A percentile compares a stretch with the other conserved stretches of the same genome.
Evolutionary conservation across 2,113 vertebrate species (phyloP).

Genomic region (Ailuropoda melanoleuca): DNA sequence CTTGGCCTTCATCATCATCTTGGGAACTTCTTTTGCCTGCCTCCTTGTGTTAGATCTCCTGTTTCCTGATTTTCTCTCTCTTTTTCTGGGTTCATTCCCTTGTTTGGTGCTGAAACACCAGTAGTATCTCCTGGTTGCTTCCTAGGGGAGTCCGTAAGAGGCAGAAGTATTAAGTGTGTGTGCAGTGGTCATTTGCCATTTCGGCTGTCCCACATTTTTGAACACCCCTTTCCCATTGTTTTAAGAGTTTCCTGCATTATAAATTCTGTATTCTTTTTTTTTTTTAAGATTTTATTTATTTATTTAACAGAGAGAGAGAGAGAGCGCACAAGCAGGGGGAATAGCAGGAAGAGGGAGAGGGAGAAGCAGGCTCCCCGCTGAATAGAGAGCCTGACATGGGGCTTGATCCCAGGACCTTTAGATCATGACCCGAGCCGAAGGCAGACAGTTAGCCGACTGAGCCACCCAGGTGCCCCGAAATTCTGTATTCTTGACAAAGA

Average conservation of each 20-base stretch:
- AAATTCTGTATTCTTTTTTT: background rate
- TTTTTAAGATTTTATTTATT: background rate
- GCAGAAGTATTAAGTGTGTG: background rate
- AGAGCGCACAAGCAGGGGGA: too few species aligned
- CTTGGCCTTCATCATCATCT: background rate
- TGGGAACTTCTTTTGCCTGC: background rate
- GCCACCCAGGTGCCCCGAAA: background rate
- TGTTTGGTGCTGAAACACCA: slow-evolving; percentile 16
- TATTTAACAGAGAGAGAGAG: background rate
- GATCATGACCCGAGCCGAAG: too few species aligned
- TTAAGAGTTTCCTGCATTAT: background rate
- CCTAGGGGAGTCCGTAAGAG: background rate
- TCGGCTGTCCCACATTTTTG: background rate
- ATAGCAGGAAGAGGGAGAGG: background rate
- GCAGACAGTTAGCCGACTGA: too few species aligned
- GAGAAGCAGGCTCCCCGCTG: background rate
- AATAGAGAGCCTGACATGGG: too few species aligned
- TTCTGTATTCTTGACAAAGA: background rate
- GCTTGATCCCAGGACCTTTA: rapidly evolving
- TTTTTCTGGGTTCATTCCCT: background rate
- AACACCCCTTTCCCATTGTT: background rate
- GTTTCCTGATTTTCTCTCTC: background rate
- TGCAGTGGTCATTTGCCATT: background rate
- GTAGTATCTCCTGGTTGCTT: background rate
- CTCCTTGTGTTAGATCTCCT: background rate